phyloP scores from a whole-genome alignment of 2,113 vertebrate species.

The Labeo catla region DNA sequence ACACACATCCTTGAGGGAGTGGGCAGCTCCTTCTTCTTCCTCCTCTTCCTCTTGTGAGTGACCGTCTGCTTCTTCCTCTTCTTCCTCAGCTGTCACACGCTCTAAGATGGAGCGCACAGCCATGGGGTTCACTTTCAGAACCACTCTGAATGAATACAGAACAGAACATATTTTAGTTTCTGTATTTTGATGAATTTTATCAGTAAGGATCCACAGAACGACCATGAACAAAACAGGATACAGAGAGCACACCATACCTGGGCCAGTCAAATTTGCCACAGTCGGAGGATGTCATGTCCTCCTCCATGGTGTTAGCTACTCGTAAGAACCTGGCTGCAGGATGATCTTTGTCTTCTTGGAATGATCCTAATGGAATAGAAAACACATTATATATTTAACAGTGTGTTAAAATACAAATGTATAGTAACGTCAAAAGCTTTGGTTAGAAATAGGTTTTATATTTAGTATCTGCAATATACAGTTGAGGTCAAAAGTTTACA shows the following conservation, averaged over 20 bases:
- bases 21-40: slow-evolving; percentile 89
- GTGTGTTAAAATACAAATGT: no score
- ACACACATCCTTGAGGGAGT: slow-evolving; percentile 96
- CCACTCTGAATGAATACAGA: slow-evolving; percentile 77
- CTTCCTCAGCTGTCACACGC: slow-evolving; percentile 88
- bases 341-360: slow-evolving; percentile 84
- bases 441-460: no score
- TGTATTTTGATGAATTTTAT: neutral
- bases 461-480: no score
- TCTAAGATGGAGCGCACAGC: slow-evolving; percentile 96
- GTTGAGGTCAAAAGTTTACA: no score
- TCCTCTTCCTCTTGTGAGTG: slow-evolving; percentile 88
- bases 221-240: neutral
- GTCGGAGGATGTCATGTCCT: slow-evolving; percentile 87
- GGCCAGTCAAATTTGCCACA: slow-evolving; percentile 95
- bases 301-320: slow-evolving; percentile 87
- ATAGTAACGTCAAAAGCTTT: no score
- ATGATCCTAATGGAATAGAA: slow-evolving; percentile 77
- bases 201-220: neutral
- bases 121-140: slow-evolving; percentile 92
- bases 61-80: slow-evolving; percentile 86
- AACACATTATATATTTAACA: neutral
- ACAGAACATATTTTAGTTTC: neutral
- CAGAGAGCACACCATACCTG: slow-evolving; percentile 71
- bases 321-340: slow-evolving; percentile 82